phyloP scores from a whole-genome alignment of 2,888 invertebrate genomes.

The Nycteola revayana region DNA sequence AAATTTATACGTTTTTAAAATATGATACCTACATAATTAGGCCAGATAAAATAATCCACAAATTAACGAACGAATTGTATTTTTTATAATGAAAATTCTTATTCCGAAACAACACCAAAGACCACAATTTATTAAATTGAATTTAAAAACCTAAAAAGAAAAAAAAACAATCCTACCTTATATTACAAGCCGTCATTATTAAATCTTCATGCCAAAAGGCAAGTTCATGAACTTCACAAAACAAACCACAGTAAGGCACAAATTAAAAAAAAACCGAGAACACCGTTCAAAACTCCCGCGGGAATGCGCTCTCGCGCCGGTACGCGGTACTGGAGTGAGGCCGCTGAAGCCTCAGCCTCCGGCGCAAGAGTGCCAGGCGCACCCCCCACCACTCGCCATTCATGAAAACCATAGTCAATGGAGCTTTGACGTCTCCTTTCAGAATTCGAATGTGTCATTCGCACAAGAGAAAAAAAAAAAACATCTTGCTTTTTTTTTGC shows the following conservation, averaged over 20 bases:
- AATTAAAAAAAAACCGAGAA: conserved; percentile 29
- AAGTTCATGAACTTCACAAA: conserved; percentile 46
- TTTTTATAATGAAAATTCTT: too few relatives aligned
- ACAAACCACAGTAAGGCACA: conserved; percentile 52
- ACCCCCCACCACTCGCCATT: conserved; percentile 67
- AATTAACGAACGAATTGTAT: too few relatives aligned
- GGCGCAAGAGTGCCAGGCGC: conserved; percentile 38
- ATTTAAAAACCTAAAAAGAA: too few relatives aligned
- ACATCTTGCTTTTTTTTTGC: too few relatives aligned
- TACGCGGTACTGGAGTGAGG: conserved; percentile 48
- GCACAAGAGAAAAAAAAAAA: too few relatives aligned
- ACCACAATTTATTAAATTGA: too few relatives aligned
- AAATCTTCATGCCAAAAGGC: conserved; percentile 62
- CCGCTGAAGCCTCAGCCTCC: conserved; percentile 52
- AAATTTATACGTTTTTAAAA: too few relatives aligned
- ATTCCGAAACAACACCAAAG: too few relatives aligned
- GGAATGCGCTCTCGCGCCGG: conserved; percentile 51
- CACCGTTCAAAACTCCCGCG: conserved; percentile 59
- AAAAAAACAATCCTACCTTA: conserved; percentile 53
- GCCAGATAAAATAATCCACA: too few relatives aligned
- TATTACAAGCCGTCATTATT: conserved; percentile 61
- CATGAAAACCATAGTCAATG: conserved; percentile 68
- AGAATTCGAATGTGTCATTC: background rate
- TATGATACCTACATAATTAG: too few relatives aligned
- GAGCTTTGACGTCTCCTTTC: conserved; percentile 15